Evolutionary conservation across 2,797 vertebrate genomes (phyloP).

Genomic region (Microctenopoma steveboyesi): DNA sequence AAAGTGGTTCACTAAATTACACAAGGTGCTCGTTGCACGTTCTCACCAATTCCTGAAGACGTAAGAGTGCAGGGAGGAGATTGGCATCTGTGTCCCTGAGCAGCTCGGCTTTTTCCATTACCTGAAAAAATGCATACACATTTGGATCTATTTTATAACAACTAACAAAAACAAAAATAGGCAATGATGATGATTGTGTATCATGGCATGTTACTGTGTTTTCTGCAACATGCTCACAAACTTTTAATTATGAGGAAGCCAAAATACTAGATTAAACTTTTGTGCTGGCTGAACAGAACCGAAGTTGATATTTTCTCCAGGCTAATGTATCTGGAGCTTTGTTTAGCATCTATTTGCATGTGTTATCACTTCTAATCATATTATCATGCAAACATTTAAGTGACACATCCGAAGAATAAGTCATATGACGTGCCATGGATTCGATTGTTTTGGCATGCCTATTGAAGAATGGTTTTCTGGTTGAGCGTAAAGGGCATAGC

Average conservation of each 20-base stretch:
- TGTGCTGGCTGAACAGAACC: slow-evolving; percentile 5
- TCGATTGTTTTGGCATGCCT: slow-evolving; percentile 6
- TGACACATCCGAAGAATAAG: slow-evolving; percentile 22
- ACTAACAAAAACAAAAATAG: neutral
- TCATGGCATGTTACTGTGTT: neutral
- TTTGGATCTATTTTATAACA: neutral
- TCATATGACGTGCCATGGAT: slow-evolving; percentile 22
- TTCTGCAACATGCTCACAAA: slow-evolving; percentile 3
- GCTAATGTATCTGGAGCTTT: slow-evolving; percentile 42
- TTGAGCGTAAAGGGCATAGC: slow-evolving; percentile 16
- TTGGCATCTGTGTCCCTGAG: slow-evolving; percentile 92
- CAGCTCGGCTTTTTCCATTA: slow-evolving; percentile 94
- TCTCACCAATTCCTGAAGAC: slow-evolving; percentile 96
- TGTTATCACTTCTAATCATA: slow-evolving; percentile 41
- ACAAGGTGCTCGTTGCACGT: slow-evolving; percentile 15
- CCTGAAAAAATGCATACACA: slow-evolving; percentile 73
- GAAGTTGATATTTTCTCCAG: slow-evolving; percentile 9
- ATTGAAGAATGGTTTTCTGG: slow-evolving; percentile 23
- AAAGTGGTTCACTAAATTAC: slow-evolving; percentile 22
- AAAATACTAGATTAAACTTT: slow-evolving; percentile 31
- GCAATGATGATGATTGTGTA: slow-evolving; percentile 7
- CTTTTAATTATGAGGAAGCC: slow-evolving; percentile 1
- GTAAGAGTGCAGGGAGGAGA: slow-evolving; percentile 92
- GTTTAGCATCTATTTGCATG: slow-evolving; percentile 40
- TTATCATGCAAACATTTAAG: slow-evolving; percentile 38